A percentile compares a stretch with the other conserved stretches of the same genome.
These are phyloP conservation scores for Vultur gryphus DNA, from an alignment of 2,797 vertebrate species.

Conservation along the genomic window DNA sequence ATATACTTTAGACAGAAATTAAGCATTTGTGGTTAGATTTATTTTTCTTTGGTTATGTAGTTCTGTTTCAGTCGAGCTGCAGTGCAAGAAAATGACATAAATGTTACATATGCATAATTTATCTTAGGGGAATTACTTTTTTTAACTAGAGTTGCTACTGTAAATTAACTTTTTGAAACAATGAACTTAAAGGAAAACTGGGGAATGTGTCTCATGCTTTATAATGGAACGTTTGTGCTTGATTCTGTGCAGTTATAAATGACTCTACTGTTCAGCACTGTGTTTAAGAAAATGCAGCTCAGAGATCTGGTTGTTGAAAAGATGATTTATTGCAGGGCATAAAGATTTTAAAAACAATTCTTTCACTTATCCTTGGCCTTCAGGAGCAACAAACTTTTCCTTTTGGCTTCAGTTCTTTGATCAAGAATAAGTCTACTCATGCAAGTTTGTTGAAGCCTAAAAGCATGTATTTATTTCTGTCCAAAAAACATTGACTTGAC, in stretches of 20 bases:
- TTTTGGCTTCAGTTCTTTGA: slow-evolving; percentile 40
- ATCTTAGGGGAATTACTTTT: slow-evolving; percentile 46
- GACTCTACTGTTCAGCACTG: slow-evolving; percentile 59
- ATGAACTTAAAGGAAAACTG: slow-evolving; percentile 59
- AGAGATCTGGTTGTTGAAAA: slow-evolving; percentile 68
- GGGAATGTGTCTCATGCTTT: slow-evolving; percentile 54
- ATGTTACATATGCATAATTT: slow-evolving; percentile 42
- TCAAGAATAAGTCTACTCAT: slow-evolving; percentile 41
- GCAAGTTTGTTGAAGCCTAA: slow-evolving; percentile 27
- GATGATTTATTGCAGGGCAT: slow-evolving; percentile 64
- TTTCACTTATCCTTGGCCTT: slow-evolving; percentile 61
- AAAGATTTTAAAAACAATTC: slow-evolving; percentile 64
- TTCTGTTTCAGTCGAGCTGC: not conserved
- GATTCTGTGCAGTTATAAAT: slow-evolving; percentile 61
- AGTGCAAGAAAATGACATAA: slow-evolving; percentile 5
- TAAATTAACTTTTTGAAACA: slow-evolving; percentile 69
- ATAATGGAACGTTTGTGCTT: slow-evolving; percentile 70
- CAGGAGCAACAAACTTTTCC: slow-evolving; percentile 44
- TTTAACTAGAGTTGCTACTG: slow-evolving; percentile 55
- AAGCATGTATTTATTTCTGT: slow-evolving; percentile 20
- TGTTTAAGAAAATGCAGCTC: slow-evolving; percentile 60
- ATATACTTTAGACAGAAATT: not conserved
- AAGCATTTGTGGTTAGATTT: slow-evolving; percentile 44
- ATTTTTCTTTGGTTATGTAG: slow-evolving; percentile 11
- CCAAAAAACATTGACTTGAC: slow-evolving; percentile 2